phyloP scores from a whole-genome alignment of 2,797 vertebrate genomes.

The Euphonia xanthogaster region DNA sequence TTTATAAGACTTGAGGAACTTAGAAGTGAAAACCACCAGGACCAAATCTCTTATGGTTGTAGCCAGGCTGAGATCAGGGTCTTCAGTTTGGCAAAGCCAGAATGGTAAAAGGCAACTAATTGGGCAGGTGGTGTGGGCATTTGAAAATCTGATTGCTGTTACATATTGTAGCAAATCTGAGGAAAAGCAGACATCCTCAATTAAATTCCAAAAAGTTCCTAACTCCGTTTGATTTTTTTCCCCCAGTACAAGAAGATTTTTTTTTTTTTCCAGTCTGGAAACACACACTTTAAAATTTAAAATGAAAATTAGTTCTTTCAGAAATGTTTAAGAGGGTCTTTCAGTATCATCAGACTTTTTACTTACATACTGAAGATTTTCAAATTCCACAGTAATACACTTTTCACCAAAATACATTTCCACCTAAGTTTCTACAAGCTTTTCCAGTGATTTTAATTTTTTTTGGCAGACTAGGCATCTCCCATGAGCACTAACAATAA shows the following conservation, averaged over 20 bases:
- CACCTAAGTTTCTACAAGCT: background rate
- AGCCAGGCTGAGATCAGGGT: background rate
- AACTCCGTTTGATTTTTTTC: background rate
- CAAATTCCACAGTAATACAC: background rate
- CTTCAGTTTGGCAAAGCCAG: background rate
- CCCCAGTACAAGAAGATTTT: background rate
- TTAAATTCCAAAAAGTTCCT: background rate
- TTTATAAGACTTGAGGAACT: background rate
- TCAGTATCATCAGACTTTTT: background rate
- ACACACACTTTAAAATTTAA: background rate
- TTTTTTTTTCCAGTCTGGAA: background rate
- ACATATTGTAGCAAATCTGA: background rate
- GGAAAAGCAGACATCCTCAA: background rate
- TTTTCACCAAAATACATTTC: background rate
- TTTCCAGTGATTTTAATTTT: background rate
- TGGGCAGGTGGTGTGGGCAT: background rate
- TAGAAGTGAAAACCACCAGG: background rate
- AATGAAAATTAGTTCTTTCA: background rate
- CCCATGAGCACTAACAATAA: background rate
- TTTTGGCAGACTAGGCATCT: background rate
- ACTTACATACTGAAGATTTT: background rate
- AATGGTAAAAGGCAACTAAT: background rate
- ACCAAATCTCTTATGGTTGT: fast-evolving
- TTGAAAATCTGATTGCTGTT: background rate
- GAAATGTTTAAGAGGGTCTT: background rate